Evolutionary conservation across 2,797 vertebrate genomes (phyloP).

Genomic region (Rhincodon typus): DNA sequence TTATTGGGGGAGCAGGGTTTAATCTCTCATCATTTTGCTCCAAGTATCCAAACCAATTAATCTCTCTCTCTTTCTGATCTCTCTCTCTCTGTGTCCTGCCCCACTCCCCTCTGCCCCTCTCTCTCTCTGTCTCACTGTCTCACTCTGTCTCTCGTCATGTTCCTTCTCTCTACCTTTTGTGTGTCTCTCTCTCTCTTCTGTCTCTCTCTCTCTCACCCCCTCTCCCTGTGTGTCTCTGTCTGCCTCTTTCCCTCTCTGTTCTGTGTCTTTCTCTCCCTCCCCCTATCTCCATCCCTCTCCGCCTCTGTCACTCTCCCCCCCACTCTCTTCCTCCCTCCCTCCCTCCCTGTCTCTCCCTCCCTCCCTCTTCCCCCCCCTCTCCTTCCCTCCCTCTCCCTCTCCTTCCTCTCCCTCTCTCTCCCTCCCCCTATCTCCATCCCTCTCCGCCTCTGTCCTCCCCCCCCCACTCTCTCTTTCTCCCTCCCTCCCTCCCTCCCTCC

Average conservation of each 20-base stretch:
- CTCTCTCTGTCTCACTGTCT: constrained; percentile 35
- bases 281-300: background rate
- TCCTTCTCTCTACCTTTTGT: no score
- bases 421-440: background rate
- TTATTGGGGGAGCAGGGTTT: no score
- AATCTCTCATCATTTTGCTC: no score
- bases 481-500: no score
- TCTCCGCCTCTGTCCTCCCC: background rate
- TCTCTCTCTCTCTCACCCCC: constrained; percentile 25
- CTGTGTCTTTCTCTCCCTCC: background rate
- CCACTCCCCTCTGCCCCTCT: background rate
- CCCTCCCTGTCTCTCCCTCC: no score
- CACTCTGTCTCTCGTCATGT: background rate
- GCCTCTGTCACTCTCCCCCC: no score
- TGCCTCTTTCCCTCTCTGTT: background rate
- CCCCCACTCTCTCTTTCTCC: background rate
- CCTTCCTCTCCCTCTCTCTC: no score
- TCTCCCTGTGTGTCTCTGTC: background rate
- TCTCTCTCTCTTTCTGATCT: background rate
- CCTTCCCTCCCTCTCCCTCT: no score
- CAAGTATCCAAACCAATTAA: no score
- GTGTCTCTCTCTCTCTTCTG: background rate
- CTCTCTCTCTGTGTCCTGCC: background rate
- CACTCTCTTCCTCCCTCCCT: no score
- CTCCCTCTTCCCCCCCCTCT: no score